phyloP scores from a whole-genome alignment of 2,113 vertebrate species.

The Typhlomys cinereus region DNA sequence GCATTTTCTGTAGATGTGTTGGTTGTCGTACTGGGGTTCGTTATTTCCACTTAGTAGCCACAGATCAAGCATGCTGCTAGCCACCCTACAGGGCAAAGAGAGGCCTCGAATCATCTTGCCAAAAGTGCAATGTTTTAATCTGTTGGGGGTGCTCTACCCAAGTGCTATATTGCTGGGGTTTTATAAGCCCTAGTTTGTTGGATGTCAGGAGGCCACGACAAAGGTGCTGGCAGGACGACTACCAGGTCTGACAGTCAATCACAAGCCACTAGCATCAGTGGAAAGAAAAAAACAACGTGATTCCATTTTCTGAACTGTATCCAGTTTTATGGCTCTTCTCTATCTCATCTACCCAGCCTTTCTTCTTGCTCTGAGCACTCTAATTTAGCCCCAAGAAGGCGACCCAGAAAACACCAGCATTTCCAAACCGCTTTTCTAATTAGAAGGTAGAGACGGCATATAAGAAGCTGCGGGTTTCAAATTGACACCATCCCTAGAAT shows the following conservation, averaged over 20 bases:
- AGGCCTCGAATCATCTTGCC: neutral
- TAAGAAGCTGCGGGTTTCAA: slow-evolving; percentile 25
- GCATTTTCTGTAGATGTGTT: neutral
- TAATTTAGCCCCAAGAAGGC: neutral
- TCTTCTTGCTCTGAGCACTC: neutral
- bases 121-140: neutral
- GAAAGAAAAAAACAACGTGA: too few species aligned
- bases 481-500: neutral
- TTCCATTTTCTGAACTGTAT: neutral
- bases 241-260: neutral
- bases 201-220: neutral
- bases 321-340: neutral
- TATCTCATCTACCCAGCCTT: neutral
- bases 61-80: neutral
- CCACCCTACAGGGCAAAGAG: neutral
- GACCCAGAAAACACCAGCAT: neutral
- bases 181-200: neutral
- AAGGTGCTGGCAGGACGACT: neutral
- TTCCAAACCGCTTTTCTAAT: slow-evolving; percentile 41
- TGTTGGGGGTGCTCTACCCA: neutral
- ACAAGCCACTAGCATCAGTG: neutral
- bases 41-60: neutral
- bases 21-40: neutral
- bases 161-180: neutral
- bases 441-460: neutral